Evolutionary conservation across 2,113 vertebrate genomes (phyloP), one percentile per base, ranked within the genome.

Genomic region (Festucalex cinctus): DNA sequence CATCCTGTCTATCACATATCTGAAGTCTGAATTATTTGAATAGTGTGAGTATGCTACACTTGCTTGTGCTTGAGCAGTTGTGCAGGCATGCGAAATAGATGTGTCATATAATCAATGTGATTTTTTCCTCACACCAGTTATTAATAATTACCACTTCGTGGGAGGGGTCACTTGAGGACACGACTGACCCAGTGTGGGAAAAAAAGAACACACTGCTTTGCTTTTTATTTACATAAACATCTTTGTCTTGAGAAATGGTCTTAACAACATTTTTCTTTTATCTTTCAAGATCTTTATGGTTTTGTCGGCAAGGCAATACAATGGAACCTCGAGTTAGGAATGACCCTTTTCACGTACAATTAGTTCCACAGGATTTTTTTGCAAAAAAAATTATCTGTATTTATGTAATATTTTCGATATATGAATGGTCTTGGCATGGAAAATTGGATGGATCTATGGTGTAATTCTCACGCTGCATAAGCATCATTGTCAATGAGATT

Each of bases 231-330:
- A 20, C 9, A 20, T 48, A 77, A 80, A 85, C 66, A 43, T 64
- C n/a, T 63, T 77, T 79, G 73, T 74, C n/a, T 77, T 73, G 78
- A 78, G 58, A 82, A 85, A 78, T 77, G 57, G 43, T 12, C 2
- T 16, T 51, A n/a, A 9, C 13, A 51, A n/a, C 20, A 51, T 22
- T 46, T 5, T 14, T n/a, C 13, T 9, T 9, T 20, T 6, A 51
- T n/a, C 48, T 2, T 22, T 9, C 20, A 53, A 53, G 49, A 9
- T 56, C n/a, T n/a, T n/a, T n/a, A n/a, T n/a, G n/a, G 26, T 13
- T 56, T 28, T 26, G 24, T 28, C 24, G 22, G 53, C 26, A 26
- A 44, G 5, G 43, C 43, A 44, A 44, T 41, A 32, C 28, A 32
- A 32, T 32, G 28, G 28, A 32, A 32, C 28, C 28, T 32, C 28